Conservation (phyloP, 23 tunicate species). For the Corella eumyota region DNA sequence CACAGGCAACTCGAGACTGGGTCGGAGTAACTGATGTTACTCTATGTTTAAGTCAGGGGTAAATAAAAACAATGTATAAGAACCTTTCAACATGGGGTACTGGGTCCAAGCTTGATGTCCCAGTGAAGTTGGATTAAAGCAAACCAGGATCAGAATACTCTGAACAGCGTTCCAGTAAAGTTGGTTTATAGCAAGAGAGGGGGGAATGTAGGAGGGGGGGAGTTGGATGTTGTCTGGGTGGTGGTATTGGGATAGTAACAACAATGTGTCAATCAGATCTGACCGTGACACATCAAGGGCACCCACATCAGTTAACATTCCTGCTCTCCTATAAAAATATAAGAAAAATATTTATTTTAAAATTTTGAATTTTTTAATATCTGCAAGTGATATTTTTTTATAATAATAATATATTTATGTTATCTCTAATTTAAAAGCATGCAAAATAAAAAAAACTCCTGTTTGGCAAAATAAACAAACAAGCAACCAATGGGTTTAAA, state of each 20-base stretch:
- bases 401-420: too few species aligned
- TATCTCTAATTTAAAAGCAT: too few species aligned
- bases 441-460: too few species aligned
- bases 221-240: slow-evolving; percentile 65
- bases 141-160: slow-evolving; percentile 23
- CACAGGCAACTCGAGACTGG: too few species aligned
- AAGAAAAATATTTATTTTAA: background rate
- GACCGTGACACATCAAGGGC: slow-evolving; percentile 30
- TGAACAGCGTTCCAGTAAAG: slow-evolving; percentile 69
- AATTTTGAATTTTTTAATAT: too few species aligned
- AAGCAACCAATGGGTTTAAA: too few species aligned
- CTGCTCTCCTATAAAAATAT: slow-evolving; percentile 36
- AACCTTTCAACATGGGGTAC: slow-evolving; percentile 72
- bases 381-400: too few species aligned
- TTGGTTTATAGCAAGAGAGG: slow-evolving; percentile 56
- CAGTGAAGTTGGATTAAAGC: slow-evolving; percentile 51
- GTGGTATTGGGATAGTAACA: slow-evolving; percentile 61
- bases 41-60: too few species aligned
- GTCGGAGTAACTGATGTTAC: too few species aligned
- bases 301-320: slow-evolving; percentile 25
- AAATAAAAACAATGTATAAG: too few species aligned
- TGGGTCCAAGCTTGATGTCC: slow-evolving; percentile 78
- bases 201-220: slow-evolving; percentile 66
- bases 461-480: too few species aligned
- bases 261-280: slow-evolving; percentile 59